These are phyloP conservation scores for Cliona cf. orientalis DNA, from an alignment of 37 sponge, comb jelly and placozoan genomes.

Conservation along the genomic window DNA sequence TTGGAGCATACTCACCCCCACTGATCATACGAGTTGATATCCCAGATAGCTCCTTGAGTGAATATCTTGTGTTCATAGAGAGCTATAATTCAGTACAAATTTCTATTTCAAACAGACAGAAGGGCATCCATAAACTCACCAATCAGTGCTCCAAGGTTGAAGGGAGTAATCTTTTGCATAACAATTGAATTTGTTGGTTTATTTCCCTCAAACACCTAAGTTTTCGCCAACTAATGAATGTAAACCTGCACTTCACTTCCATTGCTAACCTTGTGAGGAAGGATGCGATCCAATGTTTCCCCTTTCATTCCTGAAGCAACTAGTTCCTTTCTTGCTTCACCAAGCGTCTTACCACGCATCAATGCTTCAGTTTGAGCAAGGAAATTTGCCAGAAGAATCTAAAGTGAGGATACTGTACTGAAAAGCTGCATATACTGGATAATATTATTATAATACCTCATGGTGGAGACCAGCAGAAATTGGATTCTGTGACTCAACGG, in stretches of 20 bases:
- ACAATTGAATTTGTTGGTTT: conserved; percentile 97
- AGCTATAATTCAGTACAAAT: conserved; percentile 47
- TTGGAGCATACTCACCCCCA: conserved; percentile 84
- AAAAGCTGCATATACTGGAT: conserved; percentile 81
- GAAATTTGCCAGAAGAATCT: conserved; percentile 97
- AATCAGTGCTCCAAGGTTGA: conserved; percentile 87
- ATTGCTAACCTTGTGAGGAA: conserved; percentile 89
- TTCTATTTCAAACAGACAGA: neutral
- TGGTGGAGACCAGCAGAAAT: conserved; percentile 89
- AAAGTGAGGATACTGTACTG: conserved; percentile 83
- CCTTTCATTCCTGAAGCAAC: conserved; percentile 64
- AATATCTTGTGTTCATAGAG: conserved; percentile 99
- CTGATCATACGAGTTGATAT: conserved; percentile 98
- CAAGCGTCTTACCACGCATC: conserved; percentile 94
- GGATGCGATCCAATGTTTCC: conserved; percentile 60
- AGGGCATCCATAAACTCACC: conserved; percentile 56
- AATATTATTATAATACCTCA: conserved; percentile 85
- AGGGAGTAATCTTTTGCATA: conserved; percentile 89
- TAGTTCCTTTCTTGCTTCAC: conserved; percentile 89
- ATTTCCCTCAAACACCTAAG: conserved; percentile 96
- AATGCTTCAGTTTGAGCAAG: conserved; percentile 98
- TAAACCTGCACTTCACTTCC: too few species aligned
- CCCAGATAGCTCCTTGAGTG: conserved; percentile 98
- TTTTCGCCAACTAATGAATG: too few species aligned
- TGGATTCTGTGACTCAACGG: conserved; percentile 93